phyloP scores from a whole-genome alignment of 2,113 vertebrate species.

The Corythoichthys haematopterus region DNA sequence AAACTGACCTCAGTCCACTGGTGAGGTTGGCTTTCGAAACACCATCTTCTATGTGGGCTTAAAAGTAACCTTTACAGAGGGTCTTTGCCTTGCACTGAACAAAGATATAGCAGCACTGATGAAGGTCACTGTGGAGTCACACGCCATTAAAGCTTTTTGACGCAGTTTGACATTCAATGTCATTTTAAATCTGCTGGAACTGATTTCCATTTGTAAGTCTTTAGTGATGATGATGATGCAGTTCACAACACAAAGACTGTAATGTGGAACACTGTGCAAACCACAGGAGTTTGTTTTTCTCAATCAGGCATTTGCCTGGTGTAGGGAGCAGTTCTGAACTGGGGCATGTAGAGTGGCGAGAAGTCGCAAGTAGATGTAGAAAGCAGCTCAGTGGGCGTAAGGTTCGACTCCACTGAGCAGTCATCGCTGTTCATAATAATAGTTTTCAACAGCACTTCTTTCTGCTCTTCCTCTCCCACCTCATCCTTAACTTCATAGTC shows the following conservation, averaged over 20 bases:
- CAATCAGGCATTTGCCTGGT: constrained; percentile 53
- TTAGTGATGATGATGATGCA: neutral
- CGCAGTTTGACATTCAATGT: constrained; percentile 13
- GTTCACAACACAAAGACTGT: neutral
- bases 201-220: constrained; percentile 15
- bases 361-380: constrained; percentile 27
- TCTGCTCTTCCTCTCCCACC: constrained; percentile 46
- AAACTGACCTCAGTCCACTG: too few relatives aligned
- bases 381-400: constrained; percentile 43
- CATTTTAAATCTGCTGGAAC: constrained; percentile 1
- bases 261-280: neutral
- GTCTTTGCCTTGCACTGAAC: constrained; percentile 10
- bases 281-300: constrained; percentile 27
- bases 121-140: constrained; percentile 17
- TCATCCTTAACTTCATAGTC: constrained; percentile 52
- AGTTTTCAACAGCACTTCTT: constrained; percentile 48
- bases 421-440: constrained; percentile 15
- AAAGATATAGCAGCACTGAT: constrained; percentile 51
- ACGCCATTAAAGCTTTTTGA: constrained; percentile 14
- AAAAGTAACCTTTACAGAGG: neutral
- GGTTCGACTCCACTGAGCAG: constrained; percentile 49
- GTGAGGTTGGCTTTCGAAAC: too few relatives aligned
- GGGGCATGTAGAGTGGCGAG: constrained; percentile 80
- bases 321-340: constrained; percentile 72
- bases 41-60: too few relatives aligned